Percentiles rank a stretch among this genome's conserved stretches.
Conservation (phyloP, 1,140 invertebrate genomes). For the Platorchestia sp. region DNA sequence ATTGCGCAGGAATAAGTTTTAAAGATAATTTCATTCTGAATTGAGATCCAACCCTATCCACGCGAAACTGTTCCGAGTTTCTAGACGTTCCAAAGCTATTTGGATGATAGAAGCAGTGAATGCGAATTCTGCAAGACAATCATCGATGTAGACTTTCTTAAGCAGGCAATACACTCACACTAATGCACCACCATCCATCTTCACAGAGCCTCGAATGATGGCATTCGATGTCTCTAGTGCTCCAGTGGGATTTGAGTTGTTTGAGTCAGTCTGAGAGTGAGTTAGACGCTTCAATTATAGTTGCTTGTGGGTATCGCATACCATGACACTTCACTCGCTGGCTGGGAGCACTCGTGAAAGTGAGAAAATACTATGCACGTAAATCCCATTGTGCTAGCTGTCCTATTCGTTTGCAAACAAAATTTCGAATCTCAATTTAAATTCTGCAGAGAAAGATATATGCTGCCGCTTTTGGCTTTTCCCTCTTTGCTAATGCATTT, state of each 20-base stretch:
- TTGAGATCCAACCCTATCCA: not conserved
- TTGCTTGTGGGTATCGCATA: not conserved
- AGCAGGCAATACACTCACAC: not conserved
- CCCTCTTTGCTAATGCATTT: too few relatives aligned
- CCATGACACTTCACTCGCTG: too few relatives aligned
- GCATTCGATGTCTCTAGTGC: not conserved
- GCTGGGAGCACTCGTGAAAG: too few relatives aligned
- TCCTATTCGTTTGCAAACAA: too few relatives aligned
- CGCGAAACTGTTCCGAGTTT: not conserved
- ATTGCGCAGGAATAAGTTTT: not conserved
- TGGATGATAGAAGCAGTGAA: not conserved
- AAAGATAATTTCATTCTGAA: not conserved
- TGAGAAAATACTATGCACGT: too few relatives aligned
- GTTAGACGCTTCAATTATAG: not conserved
- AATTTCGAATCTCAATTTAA: too few relatives aligned
- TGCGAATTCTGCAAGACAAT: not conserved
- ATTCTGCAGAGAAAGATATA: too few relatives aligned
- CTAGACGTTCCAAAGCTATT: not conserved
- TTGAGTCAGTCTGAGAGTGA: not conserved
- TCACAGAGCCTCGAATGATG: not conserved
- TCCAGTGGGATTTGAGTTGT: not conserved
- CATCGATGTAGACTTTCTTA: not conserved
- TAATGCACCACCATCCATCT: not conserved
- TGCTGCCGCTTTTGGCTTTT: too few relatives aligned
- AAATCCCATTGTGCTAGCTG: too few relatives aligned